Conservation (phyloP, 2,888 invertebrate species). For the Siphonodentalium dalli region DNA sequence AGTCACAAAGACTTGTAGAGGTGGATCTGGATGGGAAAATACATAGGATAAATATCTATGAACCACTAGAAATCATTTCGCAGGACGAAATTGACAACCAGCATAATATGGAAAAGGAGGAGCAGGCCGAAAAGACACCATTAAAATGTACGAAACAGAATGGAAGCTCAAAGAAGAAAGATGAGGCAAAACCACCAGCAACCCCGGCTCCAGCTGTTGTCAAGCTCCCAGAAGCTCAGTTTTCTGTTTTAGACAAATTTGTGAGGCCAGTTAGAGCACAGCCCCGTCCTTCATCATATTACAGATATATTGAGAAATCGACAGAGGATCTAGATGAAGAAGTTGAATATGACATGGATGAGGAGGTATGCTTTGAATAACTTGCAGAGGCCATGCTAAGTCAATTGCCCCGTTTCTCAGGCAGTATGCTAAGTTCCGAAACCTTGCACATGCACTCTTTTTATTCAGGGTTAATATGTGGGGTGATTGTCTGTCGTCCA, state of each 20-base stretch:
- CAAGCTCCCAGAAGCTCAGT: slow-evolving; percentile 76
- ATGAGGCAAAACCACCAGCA: slow-evolving; percentile 32
- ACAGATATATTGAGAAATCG: slow-evolving; percentile 90
- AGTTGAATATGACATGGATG: slow-evolving; percentile 96
- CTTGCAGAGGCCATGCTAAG: too few species aligned
- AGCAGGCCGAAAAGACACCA: slow-evolving; percentile 55
- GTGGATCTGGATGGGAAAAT: slow-evolving; percentile 85
- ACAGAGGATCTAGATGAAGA: slow-evolving; percentile 92
- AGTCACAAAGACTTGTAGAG: slow-evolving; percentile 84
- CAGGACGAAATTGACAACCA: slow-evolving; percentile 63
- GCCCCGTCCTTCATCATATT: slow-evolving; percentile 83
- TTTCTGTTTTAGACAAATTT: slow-evolving; percentile 76
- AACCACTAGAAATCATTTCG: slow-evolving; percentile 66
- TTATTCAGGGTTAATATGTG: too few species aligned
- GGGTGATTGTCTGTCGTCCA: too few species aligned
- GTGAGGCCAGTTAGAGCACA: slow-evolving; percentile 81
- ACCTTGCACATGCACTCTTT: too few species aligned
- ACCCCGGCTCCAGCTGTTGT: slow-evolving; percentile 33
- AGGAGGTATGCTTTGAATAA: slow-evolving; percentile 81
- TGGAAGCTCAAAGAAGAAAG: slow-evolving; percentile 38
- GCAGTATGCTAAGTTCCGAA: too few species aligned
- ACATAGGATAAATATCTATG: slow-evolving; percentile 70
- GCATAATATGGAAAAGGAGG: slow-evolving; percentile 61
- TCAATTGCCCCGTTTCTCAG: too few species aligned
- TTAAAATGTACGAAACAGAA: slow-evolving; percentile 31